Evolutionary conservation across 2,888 invertebrate genomes (phyloP), one percentile per base, ranked within the genome.

Genomic region (Euclidia mi): DNA sequence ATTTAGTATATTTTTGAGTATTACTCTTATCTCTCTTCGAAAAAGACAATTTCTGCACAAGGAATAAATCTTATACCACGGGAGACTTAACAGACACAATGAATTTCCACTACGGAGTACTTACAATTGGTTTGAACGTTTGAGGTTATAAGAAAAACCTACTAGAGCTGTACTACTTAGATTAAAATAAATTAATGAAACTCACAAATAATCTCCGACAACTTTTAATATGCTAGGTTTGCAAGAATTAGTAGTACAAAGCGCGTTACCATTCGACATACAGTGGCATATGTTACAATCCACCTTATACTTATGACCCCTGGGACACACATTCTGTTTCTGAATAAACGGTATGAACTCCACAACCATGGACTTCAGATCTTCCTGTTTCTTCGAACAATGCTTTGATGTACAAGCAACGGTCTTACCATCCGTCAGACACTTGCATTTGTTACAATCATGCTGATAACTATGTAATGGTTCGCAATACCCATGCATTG

Each of bases 211-310:
- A 32, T 35, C 35, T 15, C 2, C 10, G 15, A 15, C 9, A 9
- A 9, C 15, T 9, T 35, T 35, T 15, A 32, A n/a, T 32, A 10
- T 12, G 10, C 12, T 12, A 4, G 32, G 4, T 3, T 29, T 47
- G 11, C 93, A 92, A 41, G 78, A 60, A 2, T 65, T 59, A 1
- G 88, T 85, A 0, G 92, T 89, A 65, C 93, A 94, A 6, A 93
- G 62, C 2, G 88, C 86, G 37, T 92, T 90, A 0, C 91, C 92
- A 41, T 88, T 90, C 0, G 75, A 63, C 35, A 92, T 60, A 46
- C 93, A 94, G 56, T 86, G 83, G 51, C 93, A 94, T 29, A 82
- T 44, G 47, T 94, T 93, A 42, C 93, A 94, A 15, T 85, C 85
- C 2, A 92, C 76, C 45, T 77, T 84, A 56, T 89, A 93, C 0